A percentile compares a stretch with the other conserved stretches of the same genome.
Conservation (phyloP, 2,888 invertebrate genomes). For the Hyalella azteca region DNA sequence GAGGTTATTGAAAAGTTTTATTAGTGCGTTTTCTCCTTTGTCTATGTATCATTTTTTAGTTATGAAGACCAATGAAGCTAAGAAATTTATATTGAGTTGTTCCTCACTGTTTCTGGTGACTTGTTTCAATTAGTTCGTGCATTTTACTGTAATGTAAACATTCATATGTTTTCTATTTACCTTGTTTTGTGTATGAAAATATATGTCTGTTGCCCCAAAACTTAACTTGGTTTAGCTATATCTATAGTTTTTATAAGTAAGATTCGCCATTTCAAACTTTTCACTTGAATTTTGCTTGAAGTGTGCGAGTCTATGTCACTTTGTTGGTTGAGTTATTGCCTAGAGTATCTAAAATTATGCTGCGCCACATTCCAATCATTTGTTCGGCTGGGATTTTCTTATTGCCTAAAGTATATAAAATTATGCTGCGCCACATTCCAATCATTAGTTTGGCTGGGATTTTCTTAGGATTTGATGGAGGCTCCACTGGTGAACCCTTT, state of each 20-base stretch:
- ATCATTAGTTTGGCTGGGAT: constrained; percentile 31
- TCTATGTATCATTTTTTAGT: no score
- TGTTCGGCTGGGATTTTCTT: constrained; percentile 19
- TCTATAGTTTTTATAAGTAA: background rate
- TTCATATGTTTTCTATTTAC: background rate
- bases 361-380: constrained; percentile 16
- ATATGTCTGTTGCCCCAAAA: background rate
- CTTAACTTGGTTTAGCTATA: background rate
- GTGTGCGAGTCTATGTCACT: background rate
- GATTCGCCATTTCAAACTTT: background rate
- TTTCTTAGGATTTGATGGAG: constrained; percentile 34
- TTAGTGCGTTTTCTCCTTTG: no score
- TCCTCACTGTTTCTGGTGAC: no score
- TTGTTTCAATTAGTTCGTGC: no score
- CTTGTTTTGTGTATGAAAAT: background rate
- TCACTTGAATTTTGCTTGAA: constrained; percentile 9
- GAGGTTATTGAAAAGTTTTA: no score
- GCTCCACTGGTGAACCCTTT: constrained; percentile 31
- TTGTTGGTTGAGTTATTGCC: background rate
- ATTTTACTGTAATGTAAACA: no score
- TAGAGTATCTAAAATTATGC: background rate
- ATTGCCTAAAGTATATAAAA: background rate
- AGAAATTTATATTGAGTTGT: no score
- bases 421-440: constrained; percentile 17
- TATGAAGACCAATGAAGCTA: no score